Base-by-base conservation (phyloP, 2,113 vertebrate genomes). In the Gymnocephalus cernua region DNA sequence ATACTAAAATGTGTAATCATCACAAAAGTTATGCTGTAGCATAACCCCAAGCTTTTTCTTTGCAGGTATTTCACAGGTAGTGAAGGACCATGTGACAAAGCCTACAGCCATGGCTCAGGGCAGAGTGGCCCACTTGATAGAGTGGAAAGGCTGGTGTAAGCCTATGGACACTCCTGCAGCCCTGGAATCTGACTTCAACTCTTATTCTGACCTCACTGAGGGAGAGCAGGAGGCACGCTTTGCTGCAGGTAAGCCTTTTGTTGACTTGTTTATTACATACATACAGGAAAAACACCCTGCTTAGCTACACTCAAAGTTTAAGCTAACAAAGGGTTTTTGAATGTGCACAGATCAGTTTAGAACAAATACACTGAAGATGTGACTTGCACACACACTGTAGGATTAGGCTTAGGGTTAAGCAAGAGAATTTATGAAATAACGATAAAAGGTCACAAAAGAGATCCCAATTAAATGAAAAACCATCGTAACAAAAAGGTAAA, bases 131-230 rank as follows among this genome's bases (percentile, higher is more conserved):
- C 98, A 99, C 88, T 96, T 99, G 54, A 99, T 99, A 1, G 98
- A 99, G 90, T 99, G 98, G 98, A 99, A 99, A 88, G 98, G 98
- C 59, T 99, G 98, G 98, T 97, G 97, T 83, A 99, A 97, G 89
- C 98, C 97, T 0, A 97, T 95, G 4, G 98, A 99, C 80, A 94
- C 97, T 0, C 95, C 97, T 0, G 86, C 93, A 0, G 96, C 97
- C 19, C 91, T 97, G 71, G 97, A 99, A 69, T 96, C 96, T 21
- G 97, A 99, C 80, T 97, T 99, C 94, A 97, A 96, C 91, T 99
- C 98, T 29, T 99, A 99, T 91, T 99, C 97, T 0, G 97, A 99
- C 92, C 96, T 99, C 83, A 96, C 96, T 0, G 98, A 99, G 93
- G 97, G 98, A 5, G 98, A 99, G 82, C 97, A 99, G 91, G 98